These are phyloP conservation scores for Lobophora halterata DNA, from an alignment of 2,888 invertebrate species.

Conservation along the genomic window DNA sequence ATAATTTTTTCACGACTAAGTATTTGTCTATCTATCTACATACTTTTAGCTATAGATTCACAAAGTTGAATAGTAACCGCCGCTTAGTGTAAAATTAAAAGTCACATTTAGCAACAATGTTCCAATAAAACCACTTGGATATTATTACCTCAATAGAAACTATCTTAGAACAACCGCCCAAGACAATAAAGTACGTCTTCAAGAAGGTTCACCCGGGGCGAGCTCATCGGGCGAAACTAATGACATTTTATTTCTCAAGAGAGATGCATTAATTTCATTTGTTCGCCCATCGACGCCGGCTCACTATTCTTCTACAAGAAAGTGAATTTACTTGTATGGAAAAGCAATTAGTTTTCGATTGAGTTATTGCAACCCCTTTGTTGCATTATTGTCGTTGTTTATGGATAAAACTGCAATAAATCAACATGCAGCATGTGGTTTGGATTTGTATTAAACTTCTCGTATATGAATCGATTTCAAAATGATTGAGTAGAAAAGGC, in stretches of 20 bases:
- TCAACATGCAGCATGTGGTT: conserved; percentile 16
- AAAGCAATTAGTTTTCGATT: conserved; percentile 51
- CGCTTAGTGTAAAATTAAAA: conserved; percentile 3
- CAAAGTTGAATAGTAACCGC: not conserved
- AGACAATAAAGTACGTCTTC: conserved; percentile 53
- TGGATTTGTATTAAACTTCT: conserved; percentile 14
- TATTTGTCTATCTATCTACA: no score
- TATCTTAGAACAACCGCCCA: conserved; percentile 32
- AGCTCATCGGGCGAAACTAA: conserved; percentile 73
- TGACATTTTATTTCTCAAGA: conserved; percentile 77
- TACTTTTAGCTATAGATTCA: no score
- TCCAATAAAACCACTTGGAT: conserved; percentile 19
- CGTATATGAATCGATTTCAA: conserved; percentile 11
- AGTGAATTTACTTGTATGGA: conserved; percentile 64
- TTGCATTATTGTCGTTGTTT: conserved; percentile 21
- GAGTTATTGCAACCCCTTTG: conserved; percentile 22
- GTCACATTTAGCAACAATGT: conserved; percentile 15
- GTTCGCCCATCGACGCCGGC: conserved; percentile 69
- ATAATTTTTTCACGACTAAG: no score
- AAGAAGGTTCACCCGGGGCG: conserved; percentile 49
- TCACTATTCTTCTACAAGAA: conserved; percentile 55
- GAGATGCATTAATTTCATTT: conserved; percentile 79
- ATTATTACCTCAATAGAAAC: conserved; percentile 20
- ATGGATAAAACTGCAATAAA: conserved; percentile 19
- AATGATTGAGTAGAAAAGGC: not conserved